A percentile compares a stretch with the other conserved stretches of the same genome.
Evolutionary conservation across 2,797 vertebrate species (phyloP).

Genomic region (Smutsia gigantea): DNA sequence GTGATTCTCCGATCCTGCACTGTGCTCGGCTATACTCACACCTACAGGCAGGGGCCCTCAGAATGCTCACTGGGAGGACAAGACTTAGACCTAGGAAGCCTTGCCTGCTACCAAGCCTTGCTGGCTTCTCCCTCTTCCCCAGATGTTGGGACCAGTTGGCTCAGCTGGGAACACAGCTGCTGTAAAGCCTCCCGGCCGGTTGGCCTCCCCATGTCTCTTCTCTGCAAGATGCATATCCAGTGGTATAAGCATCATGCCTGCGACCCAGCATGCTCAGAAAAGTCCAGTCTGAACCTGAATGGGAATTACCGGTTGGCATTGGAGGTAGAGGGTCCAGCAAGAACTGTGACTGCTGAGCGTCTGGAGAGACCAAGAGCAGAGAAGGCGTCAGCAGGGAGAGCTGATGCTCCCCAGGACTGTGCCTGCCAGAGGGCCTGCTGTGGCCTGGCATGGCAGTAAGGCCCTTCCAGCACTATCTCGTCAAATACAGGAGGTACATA

Average conservation of each 20-base stretch:
- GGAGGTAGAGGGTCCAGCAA: background rate
- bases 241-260: too few relatives aligned
- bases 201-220: too few relatives aligned
- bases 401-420: fast-evolving
- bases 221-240: background rate
- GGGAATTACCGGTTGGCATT: background rate
- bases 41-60: background rate
- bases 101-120: fast-evolving
- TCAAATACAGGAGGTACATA: background rate
- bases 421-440: background rate
- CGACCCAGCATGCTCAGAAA: background rate
- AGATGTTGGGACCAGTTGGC: background rate
- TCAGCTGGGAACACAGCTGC: background rate
- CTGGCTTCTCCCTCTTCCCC: background rate
- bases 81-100: background rate
- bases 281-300: background rate
- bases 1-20: background rate
- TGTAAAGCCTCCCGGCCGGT: background rate
- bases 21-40: background rate
- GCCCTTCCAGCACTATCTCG: fast-evolving
- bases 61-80: background rate
- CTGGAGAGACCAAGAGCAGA: background rate
- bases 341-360: background rate
- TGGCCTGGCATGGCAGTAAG: background rate
- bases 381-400: background rate